Evolutionary conservation across 1,140 invertebrate species (phyloP).

Genomic region (Drosophila grimshawi): DNA sequence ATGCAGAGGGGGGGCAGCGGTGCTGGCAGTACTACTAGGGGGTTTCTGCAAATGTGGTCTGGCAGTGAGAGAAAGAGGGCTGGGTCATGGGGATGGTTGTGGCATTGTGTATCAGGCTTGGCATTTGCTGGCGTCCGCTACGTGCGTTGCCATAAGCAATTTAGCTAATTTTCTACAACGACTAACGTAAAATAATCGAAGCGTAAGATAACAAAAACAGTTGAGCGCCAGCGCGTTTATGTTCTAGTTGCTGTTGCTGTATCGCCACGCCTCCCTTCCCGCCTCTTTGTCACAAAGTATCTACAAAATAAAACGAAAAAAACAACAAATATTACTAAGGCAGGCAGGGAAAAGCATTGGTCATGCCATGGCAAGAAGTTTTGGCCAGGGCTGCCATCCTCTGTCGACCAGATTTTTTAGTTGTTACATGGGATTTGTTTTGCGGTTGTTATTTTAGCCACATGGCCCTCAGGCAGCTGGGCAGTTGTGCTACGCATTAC

Average conservation of each 20-base stretch:
- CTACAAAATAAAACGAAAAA: constrained; percentile 7
- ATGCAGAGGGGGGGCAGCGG: background rate
- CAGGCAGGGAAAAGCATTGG: constrained; percentile 19
- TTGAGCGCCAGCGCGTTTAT: constrained; percentile 16
- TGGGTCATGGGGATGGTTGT: background rate
- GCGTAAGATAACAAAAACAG: constrained; percentile 62
- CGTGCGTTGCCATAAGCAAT: constrained; percentile 81
- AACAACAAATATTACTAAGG: constrained; percentile 5
- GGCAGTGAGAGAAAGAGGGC: background rate
- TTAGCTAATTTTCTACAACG: constrained; percentile 77
- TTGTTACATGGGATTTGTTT: constrained; percentile 26
- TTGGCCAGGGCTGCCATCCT: constrained; percentile 5
- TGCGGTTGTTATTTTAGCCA: constrained; percentile 19
- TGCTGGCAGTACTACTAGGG: background rate
- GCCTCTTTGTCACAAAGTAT: background rate
- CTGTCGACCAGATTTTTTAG: constrained; percentile 13
- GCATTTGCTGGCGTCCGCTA: constrained; percentile 47
- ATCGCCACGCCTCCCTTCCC: background rate
- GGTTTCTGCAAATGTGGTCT: background rate
- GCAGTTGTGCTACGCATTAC: constrained; percentile 11
- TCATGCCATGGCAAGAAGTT: constrained; percentile 7
- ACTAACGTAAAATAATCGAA: constrained; percentile 71
- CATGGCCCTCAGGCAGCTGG: background rate
- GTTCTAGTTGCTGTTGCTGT: background rate
- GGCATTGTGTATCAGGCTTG: constrained; percentile 4